Evolutionary conservation across 2,797 vertebrate genomes (phyloP).

Genomic region (Adelosebastes latens): DNA sequence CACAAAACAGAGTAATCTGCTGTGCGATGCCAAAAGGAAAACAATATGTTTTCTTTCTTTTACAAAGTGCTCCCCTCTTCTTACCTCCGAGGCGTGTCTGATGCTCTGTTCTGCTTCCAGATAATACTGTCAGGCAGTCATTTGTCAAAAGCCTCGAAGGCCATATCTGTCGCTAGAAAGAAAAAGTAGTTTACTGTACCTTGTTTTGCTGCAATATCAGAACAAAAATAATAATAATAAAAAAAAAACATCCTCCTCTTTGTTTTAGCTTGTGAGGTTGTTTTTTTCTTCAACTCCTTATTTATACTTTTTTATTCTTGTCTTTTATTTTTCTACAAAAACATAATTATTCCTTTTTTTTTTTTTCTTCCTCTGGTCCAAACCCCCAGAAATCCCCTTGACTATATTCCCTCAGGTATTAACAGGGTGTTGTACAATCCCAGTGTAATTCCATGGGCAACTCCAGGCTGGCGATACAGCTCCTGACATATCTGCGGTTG

Average conservation of each 20-base stretch:
- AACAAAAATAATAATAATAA: constrained; percentile 73
- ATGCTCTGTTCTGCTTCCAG: constrained; percentile 71
- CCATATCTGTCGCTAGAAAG: constrained; percentile 75
- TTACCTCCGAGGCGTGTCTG: constrained; percentile 71
- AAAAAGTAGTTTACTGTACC: constrained; percentile 66
- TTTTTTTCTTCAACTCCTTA: constrained; percentile 68
- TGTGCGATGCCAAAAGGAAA: constrained; percentile 89
- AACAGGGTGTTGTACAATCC: constrained; percentile 65
- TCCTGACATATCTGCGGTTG: constrained; percentile 54
- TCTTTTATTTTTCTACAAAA: constrained; percentile 71
- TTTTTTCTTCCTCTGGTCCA: constrained; percentile 31
- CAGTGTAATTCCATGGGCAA: constrained; percentile 62
- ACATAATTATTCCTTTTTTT: constrained; percentile 50
- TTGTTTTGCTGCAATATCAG: constrained; percentile 76
- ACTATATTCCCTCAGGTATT: constrained; percentile 72
- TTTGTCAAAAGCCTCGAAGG: constrained; percentile 78
- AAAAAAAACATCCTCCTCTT: constrained; percentile 65
- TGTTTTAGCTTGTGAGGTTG: constrained; percentile 64
- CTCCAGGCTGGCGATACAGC: constrained; percentile 59
- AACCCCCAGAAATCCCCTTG: constrained; percentile 51
- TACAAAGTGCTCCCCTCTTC: constrained; percentile 75
- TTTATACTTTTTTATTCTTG: constrained; percentile 60
- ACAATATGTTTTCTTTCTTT: constrained; percentile 82
- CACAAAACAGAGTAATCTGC: constrained; percentile 71
- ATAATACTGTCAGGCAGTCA: constrained; percentile 90